Evolutionary conservation across 30 jellyfish, hydroid and myxozoan species (phyloP).

Genomic region (Hydractinia symbiolongicarpus): DNA sequence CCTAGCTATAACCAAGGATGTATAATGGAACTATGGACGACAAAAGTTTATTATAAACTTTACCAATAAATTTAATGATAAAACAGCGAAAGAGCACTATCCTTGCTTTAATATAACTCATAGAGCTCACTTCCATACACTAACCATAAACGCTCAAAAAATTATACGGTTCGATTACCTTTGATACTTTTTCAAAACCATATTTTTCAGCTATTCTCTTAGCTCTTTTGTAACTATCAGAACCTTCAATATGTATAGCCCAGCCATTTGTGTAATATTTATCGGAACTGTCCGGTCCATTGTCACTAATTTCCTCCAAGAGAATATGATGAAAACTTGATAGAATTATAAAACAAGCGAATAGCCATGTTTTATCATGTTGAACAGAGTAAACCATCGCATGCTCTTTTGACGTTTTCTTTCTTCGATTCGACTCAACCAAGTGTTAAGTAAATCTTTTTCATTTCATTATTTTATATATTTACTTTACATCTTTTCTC

Average conservation of each 20-base stretch:
- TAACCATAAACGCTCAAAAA: too few relatives aligned
- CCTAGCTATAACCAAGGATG: too few relatives aligned
- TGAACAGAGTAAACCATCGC: background rate
- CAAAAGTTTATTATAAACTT: too few relatives aligned
- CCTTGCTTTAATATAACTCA: too few relatives aligned
- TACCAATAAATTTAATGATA: too few relatives aligned
- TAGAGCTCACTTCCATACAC: too few relatives aligned
- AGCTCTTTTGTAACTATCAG: constrained; percentile 70
- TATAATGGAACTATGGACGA: too few relatives aligned
- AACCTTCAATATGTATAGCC: constrained; percentile 87
- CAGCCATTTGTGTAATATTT: constrained; percentile 95
- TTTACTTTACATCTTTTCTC: background rate
- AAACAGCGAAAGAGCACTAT: too few relatives aligned
- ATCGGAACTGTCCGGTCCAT: background rate
- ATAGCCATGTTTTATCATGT: constrained; percentile 19
- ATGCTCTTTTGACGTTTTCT: background rate
- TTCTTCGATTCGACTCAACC: background rate
- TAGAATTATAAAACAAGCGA: background rate
- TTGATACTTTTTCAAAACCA: constrained; percentile 86
- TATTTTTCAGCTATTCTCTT: constrained; percentile 80
- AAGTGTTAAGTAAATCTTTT: constrained; percentile 9
- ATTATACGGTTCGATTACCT: constrained; percentile 37
- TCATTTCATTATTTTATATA: background rate
- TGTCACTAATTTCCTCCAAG: background rate
- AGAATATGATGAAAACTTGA: background rate